A percentile compares a stretch with the other conserved stretches of the same genome.
phyloP scores from a whole-genome alignment of 37 sponge, comb jelly and placozoan species.

The Theonella swinhoei region DNA sequence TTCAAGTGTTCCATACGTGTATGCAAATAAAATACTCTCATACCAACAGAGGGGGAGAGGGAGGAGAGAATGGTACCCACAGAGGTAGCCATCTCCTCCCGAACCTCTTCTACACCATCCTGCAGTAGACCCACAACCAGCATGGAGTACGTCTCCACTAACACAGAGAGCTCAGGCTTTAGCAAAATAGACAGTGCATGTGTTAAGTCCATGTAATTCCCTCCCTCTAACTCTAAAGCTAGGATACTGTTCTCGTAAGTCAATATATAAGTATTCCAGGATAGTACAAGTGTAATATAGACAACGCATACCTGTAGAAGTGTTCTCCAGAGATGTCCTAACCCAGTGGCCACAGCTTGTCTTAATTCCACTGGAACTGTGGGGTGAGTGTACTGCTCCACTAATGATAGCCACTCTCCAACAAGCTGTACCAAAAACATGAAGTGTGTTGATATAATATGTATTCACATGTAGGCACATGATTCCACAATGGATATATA shows the following conservation, averaged over 20 bases:
- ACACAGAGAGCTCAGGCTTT: neutral
- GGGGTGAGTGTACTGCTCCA: neutral
- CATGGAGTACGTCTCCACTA: neutral
- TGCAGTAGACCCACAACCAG: conserved; percentile 44
- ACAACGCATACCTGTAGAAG: neutral
- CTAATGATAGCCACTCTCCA: neutral
- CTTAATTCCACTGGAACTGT: conserved; percentile 27
- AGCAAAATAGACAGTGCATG: too few species aligned
- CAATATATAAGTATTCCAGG: too few species aligned
- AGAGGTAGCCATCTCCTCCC: neutral
- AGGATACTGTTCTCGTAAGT: too few species aligned
- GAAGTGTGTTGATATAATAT: neutral
- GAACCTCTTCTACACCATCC: conserved; percentile 37
- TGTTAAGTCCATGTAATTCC: too few species aligned
- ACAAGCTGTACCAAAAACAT: too few species aligned
- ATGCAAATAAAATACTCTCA: too few species aligned
- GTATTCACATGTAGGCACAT: neutral
- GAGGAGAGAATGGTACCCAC: conserved; percentile 4
- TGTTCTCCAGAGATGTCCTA: conserved; percentile 2
- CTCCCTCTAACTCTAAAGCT: too few species aligned
- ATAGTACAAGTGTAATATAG: too few species aligned
- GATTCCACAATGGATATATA: neutral
- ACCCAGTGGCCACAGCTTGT: conserved; percentile 4
- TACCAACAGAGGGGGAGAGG: neutral
- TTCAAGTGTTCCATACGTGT: neutral